phyloP scores from a whole-genome alignment of 2,888 invertebrate species.

The Leucophora obtusa region DNA sequence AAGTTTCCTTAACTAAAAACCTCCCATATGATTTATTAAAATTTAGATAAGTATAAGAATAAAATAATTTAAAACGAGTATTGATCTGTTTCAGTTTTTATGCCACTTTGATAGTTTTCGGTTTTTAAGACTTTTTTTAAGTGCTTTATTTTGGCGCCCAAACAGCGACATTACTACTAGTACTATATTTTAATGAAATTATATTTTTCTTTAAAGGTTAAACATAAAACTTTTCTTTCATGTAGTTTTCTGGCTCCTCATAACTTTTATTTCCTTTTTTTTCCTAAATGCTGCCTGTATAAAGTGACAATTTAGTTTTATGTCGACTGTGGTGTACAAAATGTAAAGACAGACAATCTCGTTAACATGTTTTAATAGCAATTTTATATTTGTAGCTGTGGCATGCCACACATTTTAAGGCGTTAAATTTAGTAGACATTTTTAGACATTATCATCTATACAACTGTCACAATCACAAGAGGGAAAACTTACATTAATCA shows the following conservation, averaged over 20 bases:
- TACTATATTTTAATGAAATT: background rate
- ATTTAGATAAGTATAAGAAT: no score
- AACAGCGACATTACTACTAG: no score
- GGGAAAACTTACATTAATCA: constrained; percentile 44
- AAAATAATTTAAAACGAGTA: no score
- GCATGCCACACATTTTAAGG: constrained; percentile 43
- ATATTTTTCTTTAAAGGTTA: background rate
- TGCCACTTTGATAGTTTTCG: no score
- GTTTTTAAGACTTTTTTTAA: no score
- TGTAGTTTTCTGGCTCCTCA: background rate
- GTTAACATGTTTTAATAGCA: constrained; percentile 11
- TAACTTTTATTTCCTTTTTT: background rate
- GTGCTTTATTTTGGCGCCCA: no score
- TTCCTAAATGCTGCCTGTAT: background rate
- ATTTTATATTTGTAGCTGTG: constrained; percentile 20
- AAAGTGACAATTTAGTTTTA: constrained; percentile 32
- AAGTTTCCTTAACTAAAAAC: no score
- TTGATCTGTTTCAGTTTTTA: no score
- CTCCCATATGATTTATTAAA: no score
- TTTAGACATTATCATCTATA: constrained; percentile 40
- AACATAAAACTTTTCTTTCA: background rate
- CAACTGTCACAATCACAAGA: constrained; percentile 39
- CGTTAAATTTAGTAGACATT: constrained; percentile 51
- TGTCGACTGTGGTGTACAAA: background rate
- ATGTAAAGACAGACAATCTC: background rate